Conservation (phyloP, 2,888 invertebrate species). For the Hirtodrosophila duncani region DNA sequence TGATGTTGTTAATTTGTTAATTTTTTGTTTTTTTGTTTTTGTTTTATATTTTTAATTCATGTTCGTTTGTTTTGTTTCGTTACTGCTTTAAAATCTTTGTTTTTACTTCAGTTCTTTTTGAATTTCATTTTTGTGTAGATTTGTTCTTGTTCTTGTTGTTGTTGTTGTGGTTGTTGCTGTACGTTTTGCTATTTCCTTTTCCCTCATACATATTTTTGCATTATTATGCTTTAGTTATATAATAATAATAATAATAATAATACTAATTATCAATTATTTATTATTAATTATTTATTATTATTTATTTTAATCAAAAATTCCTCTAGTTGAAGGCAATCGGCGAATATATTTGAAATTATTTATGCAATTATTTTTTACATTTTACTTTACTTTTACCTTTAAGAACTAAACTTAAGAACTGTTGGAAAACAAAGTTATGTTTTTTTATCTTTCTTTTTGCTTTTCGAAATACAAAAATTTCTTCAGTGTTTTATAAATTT, state of each 20-base stretch:
- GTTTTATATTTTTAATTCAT: slow-evolving; percentile 51
- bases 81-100: slow-evolving; percentile 74
- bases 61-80: no score
- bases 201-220: slow-evolving; percentile 2
- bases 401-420: slow-evolving; percentile 52
- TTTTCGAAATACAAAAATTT: slow-evolving; percentile 30
- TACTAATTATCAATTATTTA: slow-evolving; percentile 43
- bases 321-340: slow-evolving; percentile 79
- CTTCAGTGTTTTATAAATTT: slow-evolving; percentile 10
- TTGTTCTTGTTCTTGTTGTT: slow-evolving; percentile 35
- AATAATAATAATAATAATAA: slow-evolving; percentile 39
- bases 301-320: slow-evolving; percentile 77
- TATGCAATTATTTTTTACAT: slow-evolving; percentile 69
- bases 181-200: neutral
- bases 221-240: slow-evolving; percentile 29
- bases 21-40: slow-evolving; percentile 33
- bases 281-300: slow-evolving; percentile 46
- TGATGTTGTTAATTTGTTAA: slow-evolving; percentile 12
- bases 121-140: slow-evolving; percentile 61
- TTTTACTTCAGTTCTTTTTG: slow-evolving; percentile 75
- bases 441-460: slow-evolving; percentile 8
- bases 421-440: slow-evolving; percentile 50
- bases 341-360: slow-evolving; percentile 78
- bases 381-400: slow-evolving; percentile 21
- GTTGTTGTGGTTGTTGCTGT: slow-evolving; percentile 16